Evolutionary conservation across 2,797 vertebrate genomes (phyloP).

Genomic region (Periophthalmus magnuspinnatus): DNA sequence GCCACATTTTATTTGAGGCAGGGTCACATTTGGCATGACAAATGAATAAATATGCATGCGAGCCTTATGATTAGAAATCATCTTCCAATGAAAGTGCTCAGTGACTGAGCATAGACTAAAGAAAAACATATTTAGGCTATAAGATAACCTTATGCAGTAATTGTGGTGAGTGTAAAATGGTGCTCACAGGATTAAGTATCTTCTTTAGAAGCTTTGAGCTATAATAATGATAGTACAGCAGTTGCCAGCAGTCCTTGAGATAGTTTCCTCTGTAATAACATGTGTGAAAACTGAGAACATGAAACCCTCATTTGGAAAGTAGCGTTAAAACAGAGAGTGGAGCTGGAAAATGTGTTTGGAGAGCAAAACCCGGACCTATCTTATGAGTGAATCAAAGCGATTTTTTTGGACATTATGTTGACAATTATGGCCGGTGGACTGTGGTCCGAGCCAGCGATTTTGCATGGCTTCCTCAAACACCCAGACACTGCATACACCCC

Average conservation of each 20-base stretch:
- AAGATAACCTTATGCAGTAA: constrained; percentile 8
- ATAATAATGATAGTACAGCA: constrained; percentile 25
- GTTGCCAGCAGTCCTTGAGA: constrained; percentile 63
- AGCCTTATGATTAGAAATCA: background rate
- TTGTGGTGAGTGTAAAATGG: constrained; percentile 28
- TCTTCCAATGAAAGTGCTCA: background rate
- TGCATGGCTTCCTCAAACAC: constrained; percentile 46
- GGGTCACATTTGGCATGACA: background rate
- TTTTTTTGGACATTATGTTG: constrained; percentile 66
- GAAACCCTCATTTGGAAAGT: constrained; percentile 60
- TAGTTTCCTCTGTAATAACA: constrained; percentile 56
- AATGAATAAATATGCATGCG: background rate
- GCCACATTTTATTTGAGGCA: background rate
- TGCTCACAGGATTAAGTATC: constrained; percentile 24
- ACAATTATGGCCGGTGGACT: constrained; percentile 66
- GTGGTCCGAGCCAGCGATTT: constrained; percentile 58
- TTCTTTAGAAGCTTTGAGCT: constrained; percentile 32
- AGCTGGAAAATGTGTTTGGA: constrained; percentile 74
- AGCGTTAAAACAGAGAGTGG: constrained; percentile 53
- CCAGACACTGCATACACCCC: constrained; percentile 58
- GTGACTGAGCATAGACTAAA: background rate
- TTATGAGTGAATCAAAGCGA: constrained; percentile 69
- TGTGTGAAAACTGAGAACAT: constrained; percentile 67
- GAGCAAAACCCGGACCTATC: constrained; percentile 67
- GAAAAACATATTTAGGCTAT: background rate